Evolutionary conservation across 2,888 invertebrate genomes (phyloP).

Genomic region (Lasius fuliginosus): DNA sequence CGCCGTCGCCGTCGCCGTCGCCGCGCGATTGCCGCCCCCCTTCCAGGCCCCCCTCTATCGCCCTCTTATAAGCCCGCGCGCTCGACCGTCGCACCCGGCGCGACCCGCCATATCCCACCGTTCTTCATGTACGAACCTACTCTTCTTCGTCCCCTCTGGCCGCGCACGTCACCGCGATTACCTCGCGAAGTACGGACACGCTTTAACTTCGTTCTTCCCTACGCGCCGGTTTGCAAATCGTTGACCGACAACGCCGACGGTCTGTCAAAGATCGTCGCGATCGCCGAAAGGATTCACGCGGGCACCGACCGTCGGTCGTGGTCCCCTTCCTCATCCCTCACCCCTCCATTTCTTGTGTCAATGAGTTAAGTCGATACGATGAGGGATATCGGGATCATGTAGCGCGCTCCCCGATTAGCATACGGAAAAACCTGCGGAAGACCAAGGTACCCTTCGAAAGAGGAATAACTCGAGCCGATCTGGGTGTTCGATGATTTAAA

Average conservation of each 20-base stretch:
- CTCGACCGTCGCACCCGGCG: constrained; percentile 51
- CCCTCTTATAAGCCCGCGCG: constrained; percentile 47
- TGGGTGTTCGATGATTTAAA: too few relatives aligned
- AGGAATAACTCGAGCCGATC: neutral
- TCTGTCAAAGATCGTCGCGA: constrained; percentile 10
- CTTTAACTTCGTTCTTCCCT: constrained; percentile 34
- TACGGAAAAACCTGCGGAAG: neutral
- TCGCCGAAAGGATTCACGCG: constrained; percentile 2
- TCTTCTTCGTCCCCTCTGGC: constrained; percentile 49
- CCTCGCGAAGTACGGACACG: constrained; percentile 12
- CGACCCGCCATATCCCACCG: constrained; percentile 52
- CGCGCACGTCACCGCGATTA: constrained; percentile 38
- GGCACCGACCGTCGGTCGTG: neutral
- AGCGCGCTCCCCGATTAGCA: neutral
- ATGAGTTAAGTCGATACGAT: neutral
- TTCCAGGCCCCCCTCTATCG: constrained; percentile 16
- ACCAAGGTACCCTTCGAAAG: neutral
- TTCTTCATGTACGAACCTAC: constrained; percentile 33
- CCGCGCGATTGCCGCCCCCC: constrained; percentile 34
- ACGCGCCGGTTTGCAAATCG: constrained; percentile 55
- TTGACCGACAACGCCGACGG: constrained; percentile 33
- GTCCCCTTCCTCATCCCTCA: neutral
- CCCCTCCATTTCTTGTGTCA: neutral
- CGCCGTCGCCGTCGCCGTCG: constrained; percentile 11
- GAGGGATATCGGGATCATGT: constrained; percentile 12